A percentile compares a stretch with the other conserved stretches of the same genome.
Conservation (phyloP, 1,140 invertebrate genomes). For the Zaprionus lachaisei region DNA sequence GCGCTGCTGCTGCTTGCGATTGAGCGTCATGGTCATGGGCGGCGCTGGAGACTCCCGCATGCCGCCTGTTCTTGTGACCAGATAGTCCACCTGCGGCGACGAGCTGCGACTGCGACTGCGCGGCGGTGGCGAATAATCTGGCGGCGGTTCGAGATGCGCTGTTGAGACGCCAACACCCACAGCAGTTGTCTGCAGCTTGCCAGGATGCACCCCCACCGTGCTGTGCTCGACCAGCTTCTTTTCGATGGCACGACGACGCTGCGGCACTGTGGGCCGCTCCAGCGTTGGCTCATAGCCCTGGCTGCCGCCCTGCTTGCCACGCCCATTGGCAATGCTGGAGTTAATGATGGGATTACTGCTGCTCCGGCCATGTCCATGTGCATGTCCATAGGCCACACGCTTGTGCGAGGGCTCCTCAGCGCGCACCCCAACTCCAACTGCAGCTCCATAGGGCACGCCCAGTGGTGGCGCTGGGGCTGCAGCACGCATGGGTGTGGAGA, state of each 20-base stretch:
- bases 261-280: slow-evolving; percentile 86
- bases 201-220: slow-evolving; percentile 10
- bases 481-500: background rate
- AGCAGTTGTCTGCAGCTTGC: slow-evolving; percentile 1
- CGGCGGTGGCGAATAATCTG: slow-evolving; percentile 89
- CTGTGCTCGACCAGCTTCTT: slow-evolving; percentile 74
- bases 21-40: slow-evolving; percentile 73
- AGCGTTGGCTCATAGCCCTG: slow-evolving; percentile 26
- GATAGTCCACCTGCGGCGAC: slow-evolving; percentile 80
- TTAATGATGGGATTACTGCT: slow-evolving; percentile 26
- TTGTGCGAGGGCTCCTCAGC: slow-evolving; percentile 57
- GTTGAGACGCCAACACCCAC: slow-evolving; percentile 5
- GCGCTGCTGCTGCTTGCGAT: slow-evolving; percentile 88
- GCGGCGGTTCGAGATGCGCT: slow-evolving; percentile 86
- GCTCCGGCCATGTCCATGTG: slow-evolving; percentile 27
- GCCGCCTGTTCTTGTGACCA: slow-evolving; percentile 23
- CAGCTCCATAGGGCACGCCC: background rate
- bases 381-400: slow-evolving; percentile 55
- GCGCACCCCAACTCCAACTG: background rate
- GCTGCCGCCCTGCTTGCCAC: slow-evolving; percentile 48
- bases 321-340: slow-evolving; percentile 38
- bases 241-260: slow-evolving; percentile 86
- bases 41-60: background rate
- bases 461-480: slow-evolving; percentile 25
- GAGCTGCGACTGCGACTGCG: slow-evolving; percentile 85